A percentile compares a stretch with the other conserved stretches of the same genome.
Conservation (phyloP, 2,888 invertebrate genomes). For the Calliopum simillimum region DNA sequence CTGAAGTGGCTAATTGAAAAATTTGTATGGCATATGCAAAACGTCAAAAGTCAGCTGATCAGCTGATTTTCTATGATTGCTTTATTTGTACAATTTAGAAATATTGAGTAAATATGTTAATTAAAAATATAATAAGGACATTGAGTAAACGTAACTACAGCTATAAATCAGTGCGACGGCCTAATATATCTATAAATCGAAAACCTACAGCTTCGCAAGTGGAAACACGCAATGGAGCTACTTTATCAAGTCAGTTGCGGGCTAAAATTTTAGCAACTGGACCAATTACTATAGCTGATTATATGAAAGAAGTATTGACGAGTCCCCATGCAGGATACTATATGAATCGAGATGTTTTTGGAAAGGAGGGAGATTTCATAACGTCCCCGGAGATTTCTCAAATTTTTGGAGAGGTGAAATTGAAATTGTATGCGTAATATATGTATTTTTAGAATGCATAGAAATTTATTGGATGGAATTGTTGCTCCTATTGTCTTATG, state of each 20-base stretch:
- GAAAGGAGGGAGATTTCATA: slow-evolving; percentile 90
- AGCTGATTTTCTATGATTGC: too few species aligned
- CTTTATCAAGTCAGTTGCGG: slow-evolving; percentile 55
- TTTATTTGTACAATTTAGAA: too few species aligned
- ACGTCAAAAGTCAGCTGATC: too few species aligned
- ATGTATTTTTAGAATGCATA: background rate
- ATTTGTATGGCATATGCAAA: too few species aligned
- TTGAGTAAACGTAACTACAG: slow-evolving; percentile 50
- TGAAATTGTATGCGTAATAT: background rate
- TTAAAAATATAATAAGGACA: background rate
- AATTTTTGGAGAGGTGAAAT: slow-evolving; percentile 91
- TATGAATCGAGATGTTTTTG: slow-evolving; percentile 91
- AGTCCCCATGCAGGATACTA: slow-evolving; percentile 91
- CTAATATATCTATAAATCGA: slow-evolving; percentile 45
- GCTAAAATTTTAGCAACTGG: slow-evolving; percentile 78
- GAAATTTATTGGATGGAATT: too few species aligned
- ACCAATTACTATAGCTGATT: slow-evolving; percentile 93
- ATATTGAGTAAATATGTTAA: too few species aligned
- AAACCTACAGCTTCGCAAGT: slow-evolving; percentile 43
- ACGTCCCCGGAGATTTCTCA: slow-evolving; percentile 98
- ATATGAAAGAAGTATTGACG: slow-evolving; percentile 92
- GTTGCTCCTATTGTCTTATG: too few species aligned
- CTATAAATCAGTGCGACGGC: slow-evolving; percentile 61
- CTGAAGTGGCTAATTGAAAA: too few species aligned
- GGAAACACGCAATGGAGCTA: slow-evolving; percentile 6